These are phyloP conservation scores for Idris sp. DNA, from an alignment of 1,140 invertebrate genomes.

Conservation along the genomic window DNA sequence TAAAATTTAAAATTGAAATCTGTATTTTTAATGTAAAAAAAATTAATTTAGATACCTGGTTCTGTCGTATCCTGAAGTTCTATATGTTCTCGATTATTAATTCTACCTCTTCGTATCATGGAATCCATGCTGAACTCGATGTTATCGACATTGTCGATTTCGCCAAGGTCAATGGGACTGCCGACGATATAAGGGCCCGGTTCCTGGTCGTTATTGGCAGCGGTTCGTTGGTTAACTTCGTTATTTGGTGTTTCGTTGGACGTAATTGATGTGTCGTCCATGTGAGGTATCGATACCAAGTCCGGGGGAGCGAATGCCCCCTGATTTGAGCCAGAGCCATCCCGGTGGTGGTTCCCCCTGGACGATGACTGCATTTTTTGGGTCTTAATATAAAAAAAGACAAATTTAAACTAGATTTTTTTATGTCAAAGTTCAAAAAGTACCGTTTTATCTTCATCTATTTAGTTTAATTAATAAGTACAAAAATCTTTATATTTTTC, in stretches of 20 bases:
- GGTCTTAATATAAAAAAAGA: slow-evolving; percentile 72
- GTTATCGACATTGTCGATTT: slow-evolving; percentile 76
- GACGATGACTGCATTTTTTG: slow-evolving; percentile 73
- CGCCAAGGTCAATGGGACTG: slow-evolving; percentile 74
- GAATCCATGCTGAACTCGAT: slow-evolving; percentile 67
- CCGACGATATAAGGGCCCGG: slow-evolving; percentile 75
- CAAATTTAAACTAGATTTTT: too few relatives aligned
- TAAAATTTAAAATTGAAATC: too few relatives aligned
- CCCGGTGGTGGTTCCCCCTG: slow-evolving; percentile 69
- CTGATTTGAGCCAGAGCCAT: slow-evolving; percentile 63
- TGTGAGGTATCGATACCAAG: slow-evolving; percentile 75
- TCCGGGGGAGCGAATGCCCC: slow-evolving; percentile 76
- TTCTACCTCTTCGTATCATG: slow-evolving; percentile 36
- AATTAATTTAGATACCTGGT: too few relatives aligned
- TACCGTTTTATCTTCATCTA: too few relatives aligned
- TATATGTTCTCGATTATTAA: slow-evolving; percentile 71
- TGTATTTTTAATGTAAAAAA: too few relatives aligned
- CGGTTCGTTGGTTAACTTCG: slow-evolving; percentile 38
- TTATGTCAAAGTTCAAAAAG: slow-evolving; percentile 13
- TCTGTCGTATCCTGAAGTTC: slow-evolving; percentile 73
- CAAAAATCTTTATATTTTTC: too few relatives aligned
- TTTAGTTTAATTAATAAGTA: too few relatives aligned
- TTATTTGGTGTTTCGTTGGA: slow-evolving; percentile 63
- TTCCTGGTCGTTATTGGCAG: slow-evolving; percentile 42
- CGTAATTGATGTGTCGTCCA: slow-evolving; percentile 71